Evolutionary conservation across 2,888 invertebrate species (phyloP).

Genomic region (Nymphalis polychloros): DNA sequence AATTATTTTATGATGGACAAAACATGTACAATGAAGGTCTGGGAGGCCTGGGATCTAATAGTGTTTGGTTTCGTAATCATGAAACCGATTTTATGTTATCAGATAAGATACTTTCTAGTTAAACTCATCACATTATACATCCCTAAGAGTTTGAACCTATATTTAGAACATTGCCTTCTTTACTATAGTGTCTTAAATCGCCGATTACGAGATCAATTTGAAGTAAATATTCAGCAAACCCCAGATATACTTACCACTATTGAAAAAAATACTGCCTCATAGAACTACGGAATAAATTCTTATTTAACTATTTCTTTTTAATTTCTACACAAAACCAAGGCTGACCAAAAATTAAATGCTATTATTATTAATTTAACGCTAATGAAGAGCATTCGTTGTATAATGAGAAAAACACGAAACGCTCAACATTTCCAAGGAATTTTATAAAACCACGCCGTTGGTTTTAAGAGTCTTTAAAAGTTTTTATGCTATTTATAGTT

Average conservation of each 20-base stretch:
- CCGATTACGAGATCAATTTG: too few relatives aligned
- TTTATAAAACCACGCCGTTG: slow-evolving; percentile 14
- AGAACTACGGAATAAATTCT: neutral
- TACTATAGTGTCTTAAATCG: too few relatives aligned
- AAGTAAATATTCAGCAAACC: neutral
- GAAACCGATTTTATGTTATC: too few relatives aligned
- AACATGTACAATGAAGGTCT: too few relatives aligned
- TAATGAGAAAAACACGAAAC: slow-evolving; percentile 29
- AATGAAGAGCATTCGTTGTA: slow-evolving; percentile 39
- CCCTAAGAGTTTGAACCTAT: too few relatives aligned
- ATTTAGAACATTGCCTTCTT: too few relatives aligned
- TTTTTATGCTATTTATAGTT: neutral
- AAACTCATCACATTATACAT: too few relatives aligned
- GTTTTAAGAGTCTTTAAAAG: neutral
- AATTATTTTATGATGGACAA: too few relatives aligned
- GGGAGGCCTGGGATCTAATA: too few relatives aligned
- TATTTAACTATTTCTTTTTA: slow-evolving; percentile 25
- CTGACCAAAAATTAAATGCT: slow-evolving; percentile 34
- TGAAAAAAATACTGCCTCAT: slow-evolving; percentile 10
- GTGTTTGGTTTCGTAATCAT: too few relatives aligned
- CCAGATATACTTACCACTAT: neutral
- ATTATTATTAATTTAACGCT: slow-evolving; percentile 41
- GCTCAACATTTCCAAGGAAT: slow-evolving; percentile 20
- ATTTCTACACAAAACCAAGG: slow-evolving; percentile 32
- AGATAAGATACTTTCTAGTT: too few relatives aligned